Evolutionary conservation across 2,113 vertebrate genomes (phyloP), one percentile per base, ranked within the genome.

Genomic region (Strix aluco): DNA sequence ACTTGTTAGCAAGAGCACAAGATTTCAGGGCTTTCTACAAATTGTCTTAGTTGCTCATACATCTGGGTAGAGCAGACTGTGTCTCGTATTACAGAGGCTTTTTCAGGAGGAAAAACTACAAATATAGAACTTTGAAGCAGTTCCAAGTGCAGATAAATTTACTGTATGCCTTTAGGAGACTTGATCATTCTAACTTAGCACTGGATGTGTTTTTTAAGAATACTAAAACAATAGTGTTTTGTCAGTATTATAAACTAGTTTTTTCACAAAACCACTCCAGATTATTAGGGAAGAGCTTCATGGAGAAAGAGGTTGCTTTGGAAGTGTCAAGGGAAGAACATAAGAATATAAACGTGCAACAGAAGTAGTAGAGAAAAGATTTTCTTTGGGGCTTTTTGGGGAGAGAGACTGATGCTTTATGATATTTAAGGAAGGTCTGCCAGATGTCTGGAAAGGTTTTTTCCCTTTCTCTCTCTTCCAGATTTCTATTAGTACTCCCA

Each of bases 101-200:
- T 92, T 92, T 91, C 52, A 72, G 36, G n/a, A 46, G 81, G 81
- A 49, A 92, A 94, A 87, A 54, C 54, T 85, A 73, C 70, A 89
- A 75, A 66, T 85, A 15, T n/a, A 80, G 49, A 87, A 72, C 82
- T 94, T 66, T 54, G 92, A 79, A 93, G 74, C 36, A 32, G 22
- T 71, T 94, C 32, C 88, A 80, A 92, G 62, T 85, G 62, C 46
- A 58, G 87, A 85, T 65, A 73, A 66, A 90, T 94, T 88, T 62
- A 72, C 62, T 70, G 22, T 46, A 13, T 83, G 67, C 42, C 67
- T 90, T 86, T 26, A 83, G 79, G 88, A 88, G 38, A 67, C 40
- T 44, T 72, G 51, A 46, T 71, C 27, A 8, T 81, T 61, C 15
- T 51, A 69, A 14, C 29, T 66, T 51, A 32, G 49, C 30, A 9